Evolutionary conservation across 2,113 vertebrate species (phyloP).

Genomic region (Apeltes quadracus): DNA sequence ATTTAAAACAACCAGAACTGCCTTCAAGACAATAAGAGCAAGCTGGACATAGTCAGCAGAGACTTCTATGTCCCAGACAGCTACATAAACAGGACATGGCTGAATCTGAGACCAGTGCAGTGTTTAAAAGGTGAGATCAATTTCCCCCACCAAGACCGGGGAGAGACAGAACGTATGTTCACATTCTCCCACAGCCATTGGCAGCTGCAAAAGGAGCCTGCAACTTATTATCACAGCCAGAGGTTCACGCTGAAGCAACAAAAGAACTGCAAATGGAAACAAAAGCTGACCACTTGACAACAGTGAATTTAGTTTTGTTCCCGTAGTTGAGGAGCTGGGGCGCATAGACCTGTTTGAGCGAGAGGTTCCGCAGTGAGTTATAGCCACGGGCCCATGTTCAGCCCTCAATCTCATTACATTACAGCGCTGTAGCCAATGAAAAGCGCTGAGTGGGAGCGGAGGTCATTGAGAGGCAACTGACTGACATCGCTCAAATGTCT

Average conservation of each 20-base stretch:
- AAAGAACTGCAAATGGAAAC: conserved; percentile 13
- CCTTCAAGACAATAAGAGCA: not conserved
- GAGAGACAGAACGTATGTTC: not conserved
- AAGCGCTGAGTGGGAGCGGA: conserved; percentile 36
- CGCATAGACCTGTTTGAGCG: conserved; percentile 27
- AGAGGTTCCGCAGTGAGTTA: conserved; percentile 49
- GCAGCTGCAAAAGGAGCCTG: not conserved
- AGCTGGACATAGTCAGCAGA: not conserved
- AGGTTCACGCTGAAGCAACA: not conserved
- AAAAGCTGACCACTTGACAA: not conserved
- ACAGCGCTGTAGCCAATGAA: conserved; percentile 58
- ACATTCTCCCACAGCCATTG: not conserved
- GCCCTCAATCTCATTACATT: conserved; percentile 68
- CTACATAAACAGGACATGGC: not conserved
- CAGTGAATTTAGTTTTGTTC: not conserved
- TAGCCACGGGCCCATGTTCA: conserved; percentile 10
- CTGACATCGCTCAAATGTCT: conserved; percentile 56
- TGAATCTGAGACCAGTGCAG: not conserved
- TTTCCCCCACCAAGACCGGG: not conserved
- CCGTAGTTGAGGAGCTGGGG: not conserved
- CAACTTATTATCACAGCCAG: conserved; percentile 2
- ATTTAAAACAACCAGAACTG: not conserved
- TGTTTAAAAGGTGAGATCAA: not conserved
- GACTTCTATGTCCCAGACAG: not conserved
- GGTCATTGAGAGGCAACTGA: conserved; percentile 63